A percentile compares a stretch with the other conserved stretches of the same genome.
These are phyloP conservation scores for Heterotilapia buettikoferi DNA, from an alignment of 2,113 vertebrate genomes.

Conservation along the genomic window DNA sequence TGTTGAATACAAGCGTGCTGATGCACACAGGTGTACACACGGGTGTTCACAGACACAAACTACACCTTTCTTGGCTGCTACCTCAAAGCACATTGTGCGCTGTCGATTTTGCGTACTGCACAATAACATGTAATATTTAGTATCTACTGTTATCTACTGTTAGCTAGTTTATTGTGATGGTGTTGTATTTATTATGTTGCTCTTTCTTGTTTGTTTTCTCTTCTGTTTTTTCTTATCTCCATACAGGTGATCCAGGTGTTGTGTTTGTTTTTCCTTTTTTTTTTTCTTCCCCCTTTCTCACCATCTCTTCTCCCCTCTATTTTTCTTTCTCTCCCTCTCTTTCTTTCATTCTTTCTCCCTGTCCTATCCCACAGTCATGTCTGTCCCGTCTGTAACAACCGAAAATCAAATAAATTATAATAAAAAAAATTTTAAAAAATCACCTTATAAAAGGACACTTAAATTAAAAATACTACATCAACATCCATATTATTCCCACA, in stretches of 20 bases:
- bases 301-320: accelerated
- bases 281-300: background rate
- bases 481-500: background rate
- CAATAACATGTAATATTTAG: background rate
- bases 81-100: too few relatives aligned
- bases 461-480: background rate
- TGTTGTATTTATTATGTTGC: background rate
- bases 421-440: accelerated
- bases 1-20: accelerated
- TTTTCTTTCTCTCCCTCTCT: background rate
- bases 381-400: background rate
- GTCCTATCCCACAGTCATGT: background rate
- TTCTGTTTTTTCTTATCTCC: background rate
- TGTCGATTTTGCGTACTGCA: accelerated
- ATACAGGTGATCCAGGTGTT: background rate
- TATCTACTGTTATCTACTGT: background rate
- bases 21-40: accelerated
- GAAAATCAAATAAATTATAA: background rate
- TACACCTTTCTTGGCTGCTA: too few relatives aligned
- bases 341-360: background rate
- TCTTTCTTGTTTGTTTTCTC: background rate
- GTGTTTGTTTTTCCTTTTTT: background rate
- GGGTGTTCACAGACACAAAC: too few relatives aligned
- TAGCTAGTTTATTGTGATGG: accelerated
- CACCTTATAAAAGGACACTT: background rate